Percentiles rank a stretch among this genome's conserved stretches.
These are phyloP conservation scores for Anthopleura xanthogrammica DNA, from an alignment of 92 coral and sea anemone species.

Conservation along the genomic window DNA sequence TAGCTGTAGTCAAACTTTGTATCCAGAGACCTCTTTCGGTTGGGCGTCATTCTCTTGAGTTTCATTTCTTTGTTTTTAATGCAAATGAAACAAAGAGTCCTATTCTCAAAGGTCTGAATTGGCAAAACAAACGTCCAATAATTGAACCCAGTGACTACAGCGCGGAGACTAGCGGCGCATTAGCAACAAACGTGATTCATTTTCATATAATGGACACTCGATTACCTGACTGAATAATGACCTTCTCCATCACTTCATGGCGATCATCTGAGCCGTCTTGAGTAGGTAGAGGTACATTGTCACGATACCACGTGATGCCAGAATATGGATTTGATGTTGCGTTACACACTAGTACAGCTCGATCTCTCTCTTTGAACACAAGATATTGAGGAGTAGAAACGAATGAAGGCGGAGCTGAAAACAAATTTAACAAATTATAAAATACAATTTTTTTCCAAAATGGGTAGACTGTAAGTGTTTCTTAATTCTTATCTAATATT, in stretches of 20 bases:
- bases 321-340: constrained; percentile 26
- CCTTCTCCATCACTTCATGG: constrained; percentile 6
- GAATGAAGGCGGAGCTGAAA: constrained; percentile 14
- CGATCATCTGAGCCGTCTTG: background rate
- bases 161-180: no score
- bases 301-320: constrained; percentile 27
- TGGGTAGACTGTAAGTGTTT: no score
- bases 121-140: no score
- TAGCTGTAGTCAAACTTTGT: no score
- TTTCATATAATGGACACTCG: background rate
- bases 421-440: background rate
- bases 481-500: no score
- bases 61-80: no score
- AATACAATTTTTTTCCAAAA: background rate
- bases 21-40: no score
- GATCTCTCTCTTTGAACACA: constrained; percentile 2
- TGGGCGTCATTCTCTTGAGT: no score
- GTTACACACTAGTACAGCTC: constrained; percentile 9
- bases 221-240: constrained; percentile 12
- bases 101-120: no score
- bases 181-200: no score
- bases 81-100: no score
- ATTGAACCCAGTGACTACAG: no score
- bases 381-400: constrained; percentile 2
- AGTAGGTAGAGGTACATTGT: background rate